Evolutionary conservation across 92 coral and sea anemone species (phyloP), one percentile per base, ranked within the genome.

Genomic region (Phenganax marumi): DNA sequence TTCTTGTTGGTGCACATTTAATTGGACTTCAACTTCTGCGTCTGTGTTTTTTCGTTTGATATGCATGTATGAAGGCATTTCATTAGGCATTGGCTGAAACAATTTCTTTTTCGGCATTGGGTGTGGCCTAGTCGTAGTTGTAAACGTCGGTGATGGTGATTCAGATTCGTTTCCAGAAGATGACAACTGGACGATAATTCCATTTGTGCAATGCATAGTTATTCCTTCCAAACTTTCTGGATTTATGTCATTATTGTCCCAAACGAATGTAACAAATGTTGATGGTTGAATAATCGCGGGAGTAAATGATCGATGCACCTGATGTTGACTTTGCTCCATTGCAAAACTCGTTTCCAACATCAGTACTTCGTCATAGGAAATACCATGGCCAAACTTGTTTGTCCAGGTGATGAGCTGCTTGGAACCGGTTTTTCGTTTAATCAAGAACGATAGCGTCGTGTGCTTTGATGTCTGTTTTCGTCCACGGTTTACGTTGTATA

Each of bases 361-460:
- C 74, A 68, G 74, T 6, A 68, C 46, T 23, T 68, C 74, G 74
- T 68, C 74, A 33, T 68, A 23, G 9, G 74, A 68, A 13, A 68
- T 33, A 10, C 47, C 74, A 68, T 68, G 74, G 50, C 74, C 74
- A 68, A 68, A 68, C 47, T 68, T 68, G 74, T 50, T 68, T 7
- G 74, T 68, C 74, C 74, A 68, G n/a, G n/a, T n/a, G n/a, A n/a
- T n/a, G n/a, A n/a, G n/a, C n/a, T n/a, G n/a, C n/a, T n/a, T n/a
- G n/a, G n/a, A n/a, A n/a, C n/a, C n/a, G n/a, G n/a, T n/a, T n/a
- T n/a, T n/a, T n/a, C n/a, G n/a, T n/a, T n/a, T n/a, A n/a, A n/a
- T n/a, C n/a, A n/a, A n/a, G n/a, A n/a, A n/a, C n/a, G n/a, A n/a
- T n/a, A n/a, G n/a, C n/a, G n/a, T n/a, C n/a, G n/a, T n/a, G n/a